Conservation (phyloP, 92 coral and sea anemone genomes). For the Anthopleura xanthogrammica region DNA sequence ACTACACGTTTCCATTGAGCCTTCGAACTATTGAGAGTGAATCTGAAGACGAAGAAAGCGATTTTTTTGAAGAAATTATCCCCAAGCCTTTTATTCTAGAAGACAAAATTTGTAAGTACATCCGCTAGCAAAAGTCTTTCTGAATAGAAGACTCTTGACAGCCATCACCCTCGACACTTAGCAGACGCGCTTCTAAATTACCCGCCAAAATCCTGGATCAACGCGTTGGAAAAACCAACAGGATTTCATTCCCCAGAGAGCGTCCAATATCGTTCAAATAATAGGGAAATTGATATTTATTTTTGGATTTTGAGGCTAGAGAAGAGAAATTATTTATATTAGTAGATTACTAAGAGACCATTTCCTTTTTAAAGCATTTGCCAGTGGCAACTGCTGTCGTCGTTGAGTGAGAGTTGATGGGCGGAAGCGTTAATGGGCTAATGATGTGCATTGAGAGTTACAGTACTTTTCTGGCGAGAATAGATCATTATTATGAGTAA, state of each 20-base stretch:
- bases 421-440: too few species aligned
- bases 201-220: not conserved
- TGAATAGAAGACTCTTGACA: not conserved
- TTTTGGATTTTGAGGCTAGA: not conserved
- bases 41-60: conserved; percentile 25
- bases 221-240: too few species aligned
- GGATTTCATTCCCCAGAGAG: not conserved
- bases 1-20: conserved; percentile 19
- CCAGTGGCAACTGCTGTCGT: too few species aligned
- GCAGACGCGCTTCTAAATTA: not conserved
- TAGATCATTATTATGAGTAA: too few species aligned
- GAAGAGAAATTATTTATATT: not conserved
- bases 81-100: not conserved
- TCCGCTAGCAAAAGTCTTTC: conserved; percentile 1
- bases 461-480: too few species aligned
- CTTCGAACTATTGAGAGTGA: conserved; percentile 21
- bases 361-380: not conserved
- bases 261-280: not conserved
- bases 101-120: conserved; percentile 29
- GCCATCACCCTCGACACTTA: not conserved
- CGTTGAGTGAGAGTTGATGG: too few species aligned
- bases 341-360: not conserved
- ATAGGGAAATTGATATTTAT: not conserved
- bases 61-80: conserved; percentile 12
- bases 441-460: too few species aligned